Evolutionary conservation across 2,113 vertebrate species (phyloP).

Genomic region (Dryoscopus gambensis): DNA sequence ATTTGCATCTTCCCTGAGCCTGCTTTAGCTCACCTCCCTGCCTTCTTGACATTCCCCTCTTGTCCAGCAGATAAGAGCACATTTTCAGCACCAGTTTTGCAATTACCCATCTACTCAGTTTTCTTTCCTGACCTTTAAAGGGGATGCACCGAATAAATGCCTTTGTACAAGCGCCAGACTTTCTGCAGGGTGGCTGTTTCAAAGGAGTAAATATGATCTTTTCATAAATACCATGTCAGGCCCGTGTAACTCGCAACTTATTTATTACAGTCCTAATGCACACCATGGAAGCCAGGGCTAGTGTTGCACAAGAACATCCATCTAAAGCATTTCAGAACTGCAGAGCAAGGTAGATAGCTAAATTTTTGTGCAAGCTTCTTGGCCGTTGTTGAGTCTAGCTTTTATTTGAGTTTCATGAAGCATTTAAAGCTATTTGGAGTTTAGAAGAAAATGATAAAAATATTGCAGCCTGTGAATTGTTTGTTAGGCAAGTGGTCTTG

Average conservation of each 20-base stretch:
- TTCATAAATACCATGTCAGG: slow-evolving; percentile 48
- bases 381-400: background rate
- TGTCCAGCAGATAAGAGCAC: slow-evolving; percentile 49
- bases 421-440: background rate
- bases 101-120: slow-evolving; percentile 44
- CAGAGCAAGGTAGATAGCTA: background rate
- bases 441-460: background rate
- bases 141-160: background rate
- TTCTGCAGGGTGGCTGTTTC: slow-evolving; percentile 27
- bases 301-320: slow-evolving; percentile 7
- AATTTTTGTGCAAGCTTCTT: background rate
- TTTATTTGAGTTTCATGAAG: background rate
- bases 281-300: background rate
- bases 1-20: slow-evolving; percentile 23
- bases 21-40: slow-evolving; percentile 59
- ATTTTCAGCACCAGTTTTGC: slow-evolving; percentile 43
- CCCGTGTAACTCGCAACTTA: background rate
- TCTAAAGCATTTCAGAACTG: slow-evolving; percentile 13
- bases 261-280: slow-evolving; percentile 35
- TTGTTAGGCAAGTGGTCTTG: background rate
- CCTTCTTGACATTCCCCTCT: slow-evolving; percentile 22
- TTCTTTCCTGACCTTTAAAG: slow-evolving; percentile 62
- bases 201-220: slow-evolving; percentile 45
- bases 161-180: background rate
- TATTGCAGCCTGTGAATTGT: background rate